phyloP scores from a whole-genome alignment of 1,140 invertebrate genomes.

The Conus betulinus region DNA sequence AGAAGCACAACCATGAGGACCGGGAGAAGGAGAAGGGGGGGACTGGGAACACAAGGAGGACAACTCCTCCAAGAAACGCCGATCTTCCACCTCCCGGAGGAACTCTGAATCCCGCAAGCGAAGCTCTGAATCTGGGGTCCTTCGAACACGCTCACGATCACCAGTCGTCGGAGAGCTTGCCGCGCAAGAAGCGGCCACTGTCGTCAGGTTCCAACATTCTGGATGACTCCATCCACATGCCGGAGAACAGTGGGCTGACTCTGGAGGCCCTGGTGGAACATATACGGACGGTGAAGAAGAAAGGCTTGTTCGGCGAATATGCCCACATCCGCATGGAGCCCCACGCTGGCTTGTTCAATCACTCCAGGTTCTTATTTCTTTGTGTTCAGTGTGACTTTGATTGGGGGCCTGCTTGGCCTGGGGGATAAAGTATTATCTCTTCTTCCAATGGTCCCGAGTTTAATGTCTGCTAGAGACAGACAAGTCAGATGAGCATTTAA shows the following conservation, averaged over 20 bases:
- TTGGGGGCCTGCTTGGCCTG: not conserved
- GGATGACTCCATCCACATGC: conserved; percentile 70
- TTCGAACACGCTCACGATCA: conserved; percentile 34
- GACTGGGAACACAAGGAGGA: conserved; percentile 37
- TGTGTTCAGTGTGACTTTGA: not conserved
- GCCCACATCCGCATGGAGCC: conserved; percentile 88
- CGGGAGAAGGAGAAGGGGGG: conserved; percentile 67
- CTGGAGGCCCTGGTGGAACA: conserved; percentile 88
- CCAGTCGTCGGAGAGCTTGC: conserved; percentile 47
- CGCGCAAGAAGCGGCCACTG: conserved; percentile 60
- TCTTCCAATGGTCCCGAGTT: no score
- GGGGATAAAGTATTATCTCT: no score
- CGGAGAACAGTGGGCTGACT: conserved; percentile 78
- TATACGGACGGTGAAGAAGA: conserved; percentile 84
- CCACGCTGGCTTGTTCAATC: conserved; percentile 84
- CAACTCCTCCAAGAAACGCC: conserved; percentile 50
- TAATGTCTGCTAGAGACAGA: no score
- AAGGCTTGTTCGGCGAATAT: conserved; percentile 87
- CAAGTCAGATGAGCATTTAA: no score
- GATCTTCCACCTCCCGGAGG: conserved; percentile 40
- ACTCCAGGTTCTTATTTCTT: conserved; percentile 70
- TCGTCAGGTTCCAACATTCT: conserved; percentile 58
- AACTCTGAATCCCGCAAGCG: conserved; percentile 49
- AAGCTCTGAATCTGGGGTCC: conserved; percentile 34
- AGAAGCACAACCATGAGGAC: conserved; percentile 74